Evolutionary conservation across 2,888 invertebrate species (phyloP).

Genomic region (Pollenia amentaria): DNA sequence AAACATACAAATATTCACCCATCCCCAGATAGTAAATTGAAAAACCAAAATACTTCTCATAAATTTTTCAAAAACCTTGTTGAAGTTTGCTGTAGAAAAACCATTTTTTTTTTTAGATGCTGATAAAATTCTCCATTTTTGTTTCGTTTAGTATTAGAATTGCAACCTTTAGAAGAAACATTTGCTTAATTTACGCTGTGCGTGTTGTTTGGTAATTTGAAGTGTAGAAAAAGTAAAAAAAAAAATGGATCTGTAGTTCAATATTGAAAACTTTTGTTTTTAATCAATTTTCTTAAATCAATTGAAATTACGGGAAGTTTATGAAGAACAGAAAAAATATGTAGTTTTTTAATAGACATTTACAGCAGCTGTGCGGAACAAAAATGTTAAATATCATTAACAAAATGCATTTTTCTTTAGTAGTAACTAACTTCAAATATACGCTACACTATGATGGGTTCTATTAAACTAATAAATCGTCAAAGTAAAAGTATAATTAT

Average conservation of each 20-base stretch:
- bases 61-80: slow-evolving; percentile 9
- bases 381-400: background rate
- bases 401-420: no score
- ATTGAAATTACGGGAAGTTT: slow-evolving; percentile 7
- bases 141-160: background rate
- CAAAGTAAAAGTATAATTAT: no score
- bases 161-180: background rate
- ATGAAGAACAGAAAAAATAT: background rate
- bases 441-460: no score
- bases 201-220: slow-evolving; percentile 52
- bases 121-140: slow-evolving; percentile 9
- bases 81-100: background rate
- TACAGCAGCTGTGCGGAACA: slow-evolving; percentile 23
- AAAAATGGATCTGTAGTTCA: background rate
- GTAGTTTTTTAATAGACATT: background rate
- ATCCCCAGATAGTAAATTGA: background rate
- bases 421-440: no score
- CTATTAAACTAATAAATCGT: no score
- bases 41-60: slow-evolving; percentile 8
- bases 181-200: slow-evolving; percentile 25
- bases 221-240: background rate
- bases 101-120: background rate
- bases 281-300: slow-evolving; percentile 20
- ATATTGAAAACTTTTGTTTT: slow-evolving; percentile 2
- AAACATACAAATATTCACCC: background rate